Conservation (phyloP, 2,797 vertebrate species). For the Clarias platycephalus region DNA sequence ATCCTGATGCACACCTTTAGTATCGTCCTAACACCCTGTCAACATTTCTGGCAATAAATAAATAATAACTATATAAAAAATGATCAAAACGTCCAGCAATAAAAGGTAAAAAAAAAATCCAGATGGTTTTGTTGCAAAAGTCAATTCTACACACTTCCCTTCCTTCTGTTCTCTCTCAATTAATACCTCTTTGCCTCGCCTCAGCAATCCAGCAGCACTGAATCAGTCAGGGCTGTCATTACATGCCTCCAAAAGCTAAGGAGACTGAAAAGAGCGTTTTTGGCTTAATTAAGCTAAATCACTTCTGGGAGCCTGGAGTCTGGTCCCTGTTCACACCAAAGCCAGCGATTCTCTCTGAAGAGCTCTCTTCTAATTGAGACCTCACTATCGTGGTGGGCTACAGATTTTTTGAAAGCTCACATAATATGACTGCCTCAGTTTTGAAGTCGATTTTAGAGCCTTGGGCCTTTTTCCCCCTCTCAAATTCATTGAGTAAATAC, state of each 20-base stretch:
- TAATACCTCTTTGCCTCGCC: slow-evolving; percentile 40
- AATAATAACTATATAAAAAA: not conserved
- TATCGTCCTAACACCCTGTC: not conserved
- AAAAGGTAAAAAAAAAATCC: slow-evolving; percentile 28
- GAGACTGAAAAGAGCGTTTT: slow-evolving; percentile 39
- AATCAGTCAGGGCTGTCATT: slow-evolving; percentile 49
- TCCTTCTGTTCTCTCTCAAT: slow-evolving; percentile 50
- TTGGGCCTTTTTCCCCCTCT: not conserved
- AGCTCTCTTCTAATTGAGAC: slow-evolving; percentile 51
- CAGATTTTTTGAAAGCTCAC: slow-evolving; percentile 5
- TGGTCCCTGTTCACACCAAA: slow-evolving; percentile 44
- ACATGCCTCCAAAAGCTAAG: slow-evolving; percentile 37
- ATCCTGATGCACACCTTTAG: not conserved
- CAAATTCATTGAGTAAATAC: too few species aligned
- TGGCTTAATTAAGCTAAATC: slow-evolving; percentile 52
- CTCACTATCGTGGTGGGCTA: slow-evolving; percentile 25
- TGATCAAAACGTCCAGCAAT: not conserved
- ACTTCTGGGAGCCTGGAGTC: slow-evolving; percentile 48
- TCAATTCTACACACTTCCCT: slow-evolving; percentile 21
- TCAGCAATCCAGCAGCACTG: slow-evolving; percentile 44
- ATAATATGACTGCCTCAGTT: not conserved
- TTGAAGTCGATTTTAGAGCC: not conserved
- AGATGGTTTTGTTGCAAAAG: slow-evolving; percentile 33
- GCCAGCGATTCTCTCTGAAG: slow-evolving; percentile 43
- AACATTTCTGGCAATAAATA: not conserved